These are phyloP conservation scores for Anabas testudineus DNA, from an alignment of 2,797 vertebrate species.

Conservation along the genomic window DNA sequence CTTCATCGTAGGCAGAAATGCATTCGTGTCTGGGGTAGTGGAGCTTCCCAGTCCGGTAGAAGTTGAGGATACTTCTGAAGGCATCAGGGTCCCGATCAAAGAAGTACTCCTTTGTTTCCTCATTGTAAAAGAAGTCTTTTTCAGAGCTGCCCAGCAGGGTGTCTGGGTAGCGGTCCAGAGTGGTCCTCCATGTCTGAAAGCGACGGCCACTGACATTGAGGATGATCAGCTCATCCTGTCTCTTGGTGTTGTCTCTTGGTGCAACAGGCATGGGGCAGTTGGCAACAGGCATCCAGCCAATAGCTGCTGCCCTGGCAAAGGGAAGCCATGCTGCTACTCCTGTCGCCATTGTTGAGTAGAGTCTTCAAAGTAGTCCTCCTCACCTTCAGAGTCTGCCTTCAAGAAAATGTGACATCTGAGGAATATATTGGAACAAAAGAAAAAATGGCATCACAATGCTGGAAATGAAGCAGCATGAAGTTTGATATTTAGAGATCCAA, in stretches of 20 bases:
- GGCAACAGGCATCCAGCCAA: constrained; percentile 99
- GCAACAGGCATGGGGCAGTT: constrained; percentile 97
- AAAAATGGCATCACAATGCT: constrained; percentile 11
- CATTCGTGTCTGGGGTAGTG: constrained; percentile 98
- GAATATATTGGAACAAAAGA: constrained; percentile 25
- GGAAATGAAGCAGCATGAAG: neutral
- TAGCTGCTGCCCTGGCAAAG: constrained; percentile 96
- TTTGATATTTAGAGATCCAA: constrained; percentile 10
- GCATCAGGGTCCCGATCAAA: constrained; percentile 97
- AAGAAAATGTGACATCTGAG: constrained; percentile 85
- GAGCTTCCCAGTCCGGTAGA: constrained; percentile 98
- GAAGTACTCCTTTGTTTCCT: constrained; percentile 98
- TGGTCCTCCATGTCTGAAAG: constrained; percentile 98
- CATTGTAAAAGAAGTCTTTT: constrained; percentile 98
- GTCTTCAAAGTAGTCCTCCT: constrained; percentile 55
- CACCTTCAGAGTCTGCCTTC: constrained; percentile 72
- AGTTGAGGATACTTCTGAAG: constrained; percentile 97
- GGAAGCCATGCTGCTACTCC: constrained; percentile 98
- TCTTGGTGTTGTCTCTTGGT: constrained; percentile 91
- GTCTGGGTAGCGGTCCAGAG: constrained; percentile 96
- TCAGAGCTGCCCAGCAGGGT: constrained; percentile 96
- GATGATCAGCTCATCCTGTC: constrained; percentile 94
- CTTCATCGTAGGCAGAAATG: constrained; percentile 97
- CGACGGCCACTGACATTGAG: constrained; percentile 96
- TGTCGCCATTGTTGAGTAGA: constrained; percentile 89